Evolutionary conservation across 2,113 vertebrate species (phyloP), one percentile per base, ranked within the genome.

Genomic region (Sminthopsis crassicaudata): DNA sequence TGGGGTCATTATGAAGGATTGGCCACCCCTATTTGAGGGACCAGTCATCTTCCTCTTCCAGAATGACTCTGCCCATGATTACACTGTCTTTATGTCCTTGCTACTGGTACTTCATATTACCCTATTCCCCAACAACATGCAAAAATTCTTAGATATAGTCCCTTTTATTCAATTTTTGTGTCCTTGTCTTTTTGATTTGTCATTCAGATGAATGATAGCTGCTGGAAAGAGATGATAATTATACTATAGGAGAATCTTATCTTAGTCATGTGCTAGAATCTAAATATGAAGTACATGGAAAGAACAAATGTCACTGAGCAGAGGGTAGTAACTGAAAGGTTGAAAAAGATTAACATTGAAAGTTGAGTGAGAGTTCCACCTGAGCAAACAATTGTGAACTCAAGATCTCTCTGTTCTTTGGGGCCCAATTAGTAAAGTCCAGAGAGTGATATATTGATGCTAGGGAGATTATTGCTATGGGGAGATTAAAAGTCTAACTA

Each of bases 401-500:
- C 54, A 93, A 76, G n/a, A 89, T 90, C 2, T 4, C 23, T 94
- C 2, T 88, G 91, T 93, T 55, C 60, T 95, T 90, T 96, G 36
- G 93, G 46, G 55, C 46, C 94, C 95, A 96, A 96, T 97, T 97
- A 97, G 67, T 90, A 96, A 97, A 51, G 92, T 91, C 46, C 48
- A 46, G 10, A 67, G 94, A 16, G 52, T 94, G 19, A 91, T 51
- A 51, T 10, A 26, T 16, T 60, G 53, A 55, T 76, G 36, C 22
- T 16, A 92, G n/a, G 19, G 8, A n/a, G n/a, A n/a, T n/a, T n/a
- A 90, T 42, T 94, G 46, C 50, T 51, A 23, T 26, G 84, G 19
- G 89, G 89, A 95, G 84, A 91, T 46, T 89, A 92, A 93, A 93
- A 94, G 89, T 94, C 3, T 67, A 96, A 23, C 53, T 60, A 54